A percentile compares a stretch with the other conserved stretches of the same genome.
phyloP scores from a whole-genome alignment of 2,113 vertebrate species.

The Chloropsis cyanopogon region DNA sequence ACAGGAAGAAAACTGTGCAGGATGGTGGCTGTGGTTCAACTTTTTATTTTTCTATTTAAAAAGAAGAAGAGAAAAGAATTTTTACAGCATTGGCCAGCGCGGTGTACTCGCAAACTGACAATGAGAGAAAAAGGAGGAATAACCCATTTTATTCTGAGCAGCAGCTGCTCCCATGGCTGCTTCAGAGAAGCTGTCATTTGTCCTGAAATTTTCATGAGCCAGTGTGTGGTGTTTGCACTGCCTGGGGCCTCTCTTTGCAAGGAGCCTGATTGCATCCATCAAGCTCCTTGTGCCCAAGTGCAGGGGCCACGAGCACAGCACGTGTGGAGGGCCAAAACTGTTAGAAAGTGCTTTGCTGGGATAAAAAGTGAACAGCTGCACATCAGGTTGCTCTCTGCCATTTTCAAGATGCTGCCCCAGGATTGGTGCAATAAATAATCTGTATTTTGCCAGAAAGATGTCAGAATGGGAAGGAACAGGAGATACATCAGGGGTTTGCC shows the following conservation, averaged over 20 bases:
- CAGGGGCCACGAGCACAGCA: not conserved
- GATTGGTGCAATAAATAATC: accelerated
- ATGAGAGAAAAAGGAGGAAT: not conserved
- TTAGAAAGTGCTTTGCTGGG: not conserved
- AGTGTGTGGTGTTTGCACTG: slow-evolving; percentile 24
- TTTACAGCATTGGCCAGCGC: not conserved
- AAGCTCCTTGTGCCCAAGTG: not conserved
- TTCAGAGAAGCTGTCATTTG: slow-evolving; percentile 32
- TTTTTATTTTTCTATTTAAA: not conserved
- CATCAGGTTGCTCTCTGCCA: not conserved
- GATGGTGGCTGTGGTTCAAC: not conserved
- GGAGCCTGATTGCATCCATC: not conserved
- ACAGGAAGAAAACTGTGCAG: not conserved
- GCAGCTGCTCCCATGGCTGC: not conserved
- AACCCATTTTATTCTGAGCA: not conserved
- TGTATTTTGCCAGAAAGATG: not conserved
- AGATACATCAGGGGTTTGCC: not conserved
- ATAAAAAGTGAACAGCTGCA: not conserved
- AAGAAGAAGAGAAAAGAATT: not conserved
- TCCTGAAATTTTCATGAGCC: slow-evolving; percentile 52
- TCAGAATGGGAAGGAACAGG: not conserved
- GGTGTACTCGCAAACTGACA: not conserved
- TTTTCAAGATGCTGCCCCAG: not conserved
- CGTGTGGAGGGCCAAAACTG: not conserved
- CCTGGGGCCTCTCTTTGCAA: slow-evolving; percentile 30